Percentiles rank a stretch among this genome's conserved stretches.
Conservation (phyloP, 2,797 vertebrate species). For the Phalloptychus januarius region DNA sequence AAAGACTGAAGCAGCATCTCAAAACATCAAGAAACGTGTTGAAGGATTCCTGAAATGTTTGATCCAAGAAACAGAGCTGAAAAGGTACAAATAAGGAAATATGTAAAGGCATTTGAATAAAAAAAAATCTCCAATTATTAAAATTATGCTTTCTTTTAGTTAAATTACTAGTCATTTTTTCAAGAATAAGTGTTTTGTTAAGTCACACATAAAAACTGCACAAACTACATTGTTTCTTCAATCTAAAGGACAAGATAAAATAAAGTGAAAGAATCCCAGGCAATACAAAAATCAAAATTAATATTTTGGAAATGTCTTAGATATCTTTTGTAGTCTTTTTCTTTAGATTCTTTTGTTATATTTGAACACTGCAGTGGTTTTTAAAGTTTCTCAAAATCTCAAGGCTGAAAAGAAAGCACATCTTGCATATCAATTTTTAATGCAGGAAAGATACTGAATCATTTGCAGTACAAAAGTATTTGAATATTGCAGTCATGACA, state of each 20-base stretch:
- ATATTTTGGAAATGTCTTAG: neutral
- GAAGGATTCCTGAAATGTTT: too few species aligned
- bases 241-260: neutral
- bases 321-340: neutral
- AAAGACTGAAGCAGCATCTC: neutral
- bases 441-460: neutral
- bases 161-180: neutral
- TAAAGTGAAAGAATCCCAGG: neutral
- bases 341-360: neutral
- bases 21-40: neutral
- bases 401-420: neutral
- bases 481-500: neutral
- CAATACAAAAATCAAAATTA: neutral
- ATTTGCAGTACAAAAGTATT: neutral
- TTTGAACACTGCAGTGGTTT: neutral
- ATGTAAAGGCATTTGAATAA: too few species aligned
- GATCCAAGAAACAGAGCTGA: too few species aligned
- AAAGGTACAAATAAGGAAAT: too few species aligned
- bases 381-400: neutral
- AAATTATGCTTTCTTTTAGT: neutral
- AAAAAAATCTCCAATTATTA: too few species aligned
- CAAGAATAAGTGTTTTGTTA: neutral
- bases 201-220: neutral
- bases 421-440: neutral
- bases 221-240: neutral